Evolutionary conservation across 2,888 invertebrate species (phyloP).

Genomic region (Napeogenes sylphis): DNA sequence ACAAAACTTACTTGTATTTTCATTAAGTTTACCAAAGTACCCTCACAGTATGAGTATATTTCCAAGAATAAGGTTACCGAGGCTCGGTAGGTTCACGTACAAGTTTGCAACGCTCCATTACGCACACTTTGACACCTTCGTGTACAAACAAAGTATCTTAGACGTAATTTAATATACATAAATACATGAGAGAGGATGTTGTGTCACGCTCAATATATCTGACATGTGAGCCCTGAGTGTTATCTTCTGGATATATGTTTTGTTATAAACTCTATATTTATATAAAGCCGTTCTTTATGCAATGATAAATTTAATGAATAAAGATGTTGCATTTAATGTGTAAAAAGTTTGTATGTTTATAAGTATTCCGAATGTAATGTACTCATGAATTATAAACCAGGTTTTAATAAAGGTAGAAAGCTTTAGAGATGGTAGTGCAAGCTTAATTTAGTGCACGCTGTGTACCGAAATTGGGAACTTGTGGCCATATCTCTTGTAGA

Average conservation of each 20-base stretch:
- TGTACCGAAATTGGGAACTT: conserved; percentile 26
- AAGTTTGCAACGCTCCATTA: conserved; percentile 36
- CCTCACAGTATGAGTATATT: conserved; percentile 1
- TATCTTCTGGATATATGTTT: conserved; percentile 14
- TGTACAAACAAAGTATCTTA: conserved; percentile 34
- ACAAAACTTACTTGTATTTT: neutral
- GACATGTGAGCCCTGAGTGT: conserved; percentile 7
- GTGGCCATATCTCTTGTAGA: conserved; percentile 26
- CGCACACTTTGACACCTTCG: conserved; percentile 33
- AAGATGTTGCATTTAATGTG: no score
- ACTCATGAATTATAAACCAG: conserved; percentile 27
- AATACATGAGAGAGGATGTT: conserved; percentile 26
- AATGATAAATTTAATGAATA: no score
- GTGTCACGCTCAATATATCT: conserved; percentile 26
- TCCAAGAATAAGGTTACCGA: conserved; percentile 13
- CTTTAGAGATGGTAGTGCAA: conserved; percentile 28
- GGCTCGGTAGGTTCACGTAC: conserved; percentile 28
- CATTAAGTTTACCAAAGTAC: conserved; percentile 5
- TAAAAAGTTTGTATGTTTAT: no score
- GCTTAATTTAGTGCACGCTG: conserved; percentile 28
- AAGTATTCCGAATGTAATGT: neutral
- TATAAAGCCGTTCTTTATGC: no score
- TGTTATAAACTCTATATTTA: neutral
- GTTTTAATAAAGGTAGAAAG: conserved; percentile 30
- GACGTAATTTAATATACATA: conserved; percentile 32